A percentile compares a stretch with the other conserved stretches of the same genome.
These are phyloP conservation scores for Fulica atra DNA, from an alignment of 2,113 vertebrate genomes.

Conservation along the genomic window DNA sequence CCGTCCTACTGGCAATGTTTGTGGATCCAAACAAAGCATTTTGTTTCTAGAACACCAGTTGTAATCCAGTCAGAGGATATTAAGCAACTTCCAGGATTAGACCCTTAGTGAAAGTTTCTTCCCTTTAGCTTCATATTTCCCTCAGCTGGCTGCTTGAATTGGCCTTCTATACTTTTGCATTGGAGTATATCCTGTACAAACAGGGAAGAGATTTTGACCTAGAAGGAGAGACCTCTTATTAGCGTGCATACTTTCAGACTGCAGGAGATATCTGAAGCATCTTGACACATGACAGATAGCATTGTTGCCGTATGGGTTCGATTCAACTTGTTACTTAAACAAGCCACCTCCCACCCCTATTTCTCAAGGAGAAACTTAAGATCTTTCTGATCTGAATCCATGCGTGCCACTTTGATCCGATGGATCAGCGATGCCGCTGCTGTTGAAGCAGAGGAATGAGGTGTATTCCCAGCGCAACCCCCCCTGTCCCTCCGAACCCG, in stretches of 20 bases:
- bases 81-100: conserved; percentile 16
- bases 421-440: too few relatives aligned
- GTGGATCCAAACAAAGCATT: neutral
- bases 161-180: neutral
- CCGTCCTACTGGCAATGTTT: neutral
- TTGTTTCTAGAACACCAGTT: neutral
- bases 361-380: conserved; percentile 48
- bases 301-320: neutral
- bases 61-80: conserved; percentile 1
- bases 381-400: neutral
- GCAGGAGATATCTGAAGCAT: conserved; percentile 28
- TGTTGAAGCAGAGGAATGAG: neutral
- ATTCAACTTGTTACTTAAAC: conserved; percentile 17
- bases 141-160: neutral
- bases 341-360: conserved; percentile 30
- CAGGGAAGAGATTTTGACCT: conserved; percentile 31
- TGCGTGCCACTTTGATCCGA: neutral
- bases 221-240: conserved; percentile 31
- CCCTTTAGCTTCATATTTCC: neutral
- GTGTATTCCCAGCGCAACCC: neutral
- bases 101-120: conserved; percentile 26
- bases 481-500: neutral
- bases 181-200: conserved; percentile 21
- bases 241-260: neutral
- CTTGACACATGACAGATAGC: conserved; percentile 5